Evolutionary conservation across 2,888 invertebrate genomes (phyloP).

Genomic region (Palloptera scutellata): DNA sequence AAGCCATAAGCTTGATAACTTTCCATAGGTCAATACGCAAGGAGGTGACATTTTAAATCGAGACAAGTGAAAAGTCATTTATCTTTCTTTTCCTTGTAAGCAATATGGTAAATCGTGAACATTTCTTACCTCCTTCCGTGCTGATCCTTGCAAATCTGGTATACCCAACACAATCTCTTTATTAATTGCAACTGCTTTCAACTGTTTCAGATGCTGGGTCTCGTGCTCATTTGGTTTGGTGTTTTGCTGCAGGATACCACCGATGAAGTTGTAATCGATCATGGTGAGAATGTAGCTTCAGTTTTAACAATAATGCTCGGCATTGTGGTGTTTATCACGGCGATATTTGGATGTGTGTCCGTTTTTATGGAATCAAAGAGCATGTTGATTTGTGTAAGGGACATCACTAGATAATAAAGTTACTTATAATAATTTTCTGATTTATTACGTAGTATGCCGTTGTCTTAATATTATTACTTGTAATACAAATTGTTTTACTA

Average conservation of each 20-base stretch:
- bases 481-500: conserved; percentile 53
- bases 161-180: no score
- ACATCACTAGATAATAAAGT: background rate
- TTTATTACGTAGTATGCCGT: conserved; percentile 49
- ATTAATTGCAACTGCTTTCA: no score
- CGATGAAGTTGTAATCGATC: conserved; percentile 42
- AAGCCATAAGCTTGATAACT: no score
- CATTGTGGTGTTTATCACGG: conserved; percentile 44
- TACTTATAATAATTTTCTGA: background rate
- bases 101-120: no score
- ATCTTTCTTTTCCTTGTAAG: no score
- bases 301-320: conserved; percentile 51
- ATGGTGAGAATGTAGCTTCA: conserved; percentile 51
- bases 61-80: no score
- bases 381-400: conserved; percentile 52
- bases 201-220: conserved; percentile 48
- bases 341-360: conserved; percentile 47
- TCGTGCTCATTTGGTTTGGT: conserved; percentile 52
- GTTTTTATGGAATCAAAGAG: conserved; percentile 44
- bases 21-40: no score
- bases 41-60: no score
- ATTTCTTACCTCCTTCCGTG: no score
- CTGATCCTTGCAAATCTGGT: no score
- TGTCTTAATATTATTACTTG: conserved; percentile 48
- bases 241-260: conserved; percentile 50